Conservation (phyloP, 2,888 invertebrate genomes). For the Horisme vitalbata region DNA sequence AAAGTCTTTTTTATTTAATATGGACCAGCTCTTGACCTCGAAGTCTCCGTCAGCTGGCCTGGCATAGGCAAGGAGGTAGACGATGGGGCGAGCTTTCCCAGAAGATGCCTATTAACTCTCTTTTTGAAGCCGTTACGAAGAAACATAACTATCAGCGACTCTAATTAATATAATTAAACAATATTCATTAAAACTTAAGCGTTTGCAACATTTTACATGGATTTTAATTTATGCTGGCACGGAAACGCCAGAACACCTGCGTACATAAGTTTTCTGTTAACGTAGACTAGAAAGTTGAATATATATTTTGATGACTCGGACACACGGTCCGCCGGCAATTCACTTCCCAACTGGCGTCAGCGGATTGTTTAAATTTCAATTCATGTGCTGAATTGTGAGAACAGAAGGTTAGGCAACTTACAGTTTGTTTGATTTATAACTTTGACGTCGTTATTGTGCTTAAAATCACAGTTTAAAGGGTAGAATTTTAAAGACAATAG, state of each 20-base stretch:
- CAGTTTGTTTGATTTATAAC: conserved; percentile 13
- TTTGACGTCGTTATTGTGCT: no score
- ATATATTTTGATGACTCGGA: conserved; percentile 35
- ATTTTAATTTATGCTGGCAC: conserved; percentile 25
- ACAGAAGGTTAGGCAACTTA: conserved; percentile 8
- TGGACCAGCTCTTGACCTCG: no score
- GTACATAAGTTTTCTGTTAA: conserved; percentile 31
- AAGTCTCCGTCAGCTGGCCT: no score
- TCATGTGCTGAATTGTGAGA: conserved; percentile 22
- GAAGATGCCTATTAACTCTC: no score
- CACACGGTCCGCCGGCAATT: conserved; percentile 30
- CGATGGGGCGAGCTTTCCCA: no score
- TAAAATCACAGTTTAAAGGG: no score
- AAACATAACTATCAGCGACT: not conserved
- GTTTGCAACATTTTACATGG: conserved; percentile 16
- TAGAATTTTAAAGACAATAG: no score
- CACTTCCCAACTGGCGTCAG: conserved; percentile 31
- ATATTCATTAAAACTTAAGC: conserved; percentile 15
- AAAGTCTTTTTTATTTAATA: no score
- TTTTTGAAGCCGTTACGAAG: no score
- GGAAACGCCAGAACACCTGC: conserved; percentile 28
- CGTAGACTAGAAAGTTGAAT: conserved; percentile 34
- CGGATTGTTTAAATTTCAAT: conserved; percentile 33
- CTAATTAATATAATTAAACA: conserved; percentile 7
- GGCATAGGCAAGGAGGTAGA: no score